Base-by-base conservation (phyloP, 2,888 invertebrate species). In the Pecten maximus region DNA sequence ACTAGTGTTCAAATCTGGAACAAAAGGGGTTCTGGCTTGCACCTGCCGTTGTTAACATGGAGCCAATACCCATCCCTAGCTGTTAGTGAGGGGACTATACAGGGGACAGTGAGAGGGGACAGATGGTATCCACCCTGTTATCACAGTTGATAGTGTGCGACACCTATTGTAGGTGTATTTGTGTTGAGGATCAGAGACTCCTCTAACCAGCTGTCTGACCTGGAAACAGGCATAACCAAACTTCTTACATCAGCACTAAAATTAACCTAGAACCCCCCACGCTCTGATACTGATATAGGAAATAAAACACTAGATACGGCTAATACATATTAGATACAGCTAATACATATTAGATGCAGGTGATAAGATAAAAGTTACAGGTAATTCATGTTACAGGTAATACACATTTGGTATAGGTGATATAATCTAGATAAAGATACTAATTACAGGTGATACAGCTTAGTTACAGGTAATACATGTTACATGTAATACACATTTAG, bases 191-290 rank as follows among this genome's bases (percentile, higher is more conserved):
- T 60, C 23, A 16, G n/a, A 23, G 60, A 23, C 60, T 74, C 74
- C 74, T 35, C 74, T 35, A 6, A 74, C 74, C 74, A 74, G 74
- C 74, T 74, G 74, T 28, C 74, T 74, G 50, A 23, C 74, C 74
- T 28, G 74, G 74, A 74, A 35, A 74, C 74, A 74, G 12, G 16
- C n/a, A 60, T 23, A 6, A n/a, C 54, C 54, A 2, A 35, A 74
- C 74, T 35, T 12, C 74, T 74, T 74, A 35, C 74, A 74, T 74
- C 74, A 74, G 74, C 74, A 74, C 74, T 74, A 74, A 74, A 74
- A 74, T 74, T 74, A 74, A 74, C 74, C 16, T 74, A 35, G 35
- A 35, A 23, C 12, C 2, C 8, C 12, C 8, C 12, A 10, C 6
- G 44, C 44, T 44, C 44, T 44, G 44, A 6, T 44, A 10, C 44